phyloP scores from a whole-genome alignment of 2,797 vertebrate species.

The Phrynocephalus forsythii region DNA sequence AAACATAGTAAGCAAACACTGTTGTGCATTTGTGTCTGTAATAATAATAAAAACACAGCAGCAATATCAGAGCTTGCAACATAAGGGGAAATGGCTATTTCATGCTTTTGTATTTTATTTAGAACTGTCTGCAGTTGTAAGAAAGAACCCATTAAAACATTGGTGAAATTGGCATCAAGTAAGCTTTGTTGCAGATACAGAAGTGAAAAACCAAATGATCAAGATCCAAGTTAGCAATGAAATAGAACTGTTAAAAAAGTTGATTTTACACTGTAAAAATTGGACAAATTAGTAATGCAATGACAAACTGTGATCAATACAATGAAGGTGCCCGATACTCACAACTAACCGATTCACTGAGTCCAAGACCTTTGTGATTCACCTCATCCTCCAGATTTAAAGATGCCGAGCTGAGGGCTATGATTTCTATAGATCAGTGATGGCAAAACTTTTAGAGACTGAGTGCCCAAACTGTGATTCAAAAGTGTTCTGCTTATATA shows the following conservation, averaged over 20 bases:
- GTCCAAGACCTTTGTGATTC: not conserved
- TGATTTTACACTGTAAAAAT: not conserved
- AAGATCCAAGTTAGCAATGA: slow-evolving; percentile 20
- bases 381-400: not conserved
- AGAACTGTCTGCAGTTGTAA: not conserved
- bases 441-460: too few species aligned
- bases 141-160: slow-evolving; percentile 3
- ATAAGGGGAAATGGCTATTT: slow-evolving; percentile 4
- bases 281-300: not conserved
- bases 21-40: not conserved
- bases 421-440: too few species aligned
- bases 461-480: too few species aligned
- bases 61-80: not conserved
- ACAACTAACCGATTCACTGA: not conserved
- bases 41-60: not conserved
- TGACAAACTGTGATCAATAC: not conserved
- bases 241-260: not conserved
- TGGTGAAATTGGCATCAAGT: slow-evolving; percentile 19
- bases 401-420: too few species aligned
- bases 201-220: not conserved
- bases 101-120: slow-evolving; percentile 11
- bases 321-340: not conserved
- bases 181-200: not conserved
- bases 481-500: too few species aligned
- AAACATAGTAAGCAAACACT: not conserved